Evolutionary conservation across 2,888 invertebrate genomes (phyloP).

Genomic region (Eudiplozoon nipponicum): DNA sequence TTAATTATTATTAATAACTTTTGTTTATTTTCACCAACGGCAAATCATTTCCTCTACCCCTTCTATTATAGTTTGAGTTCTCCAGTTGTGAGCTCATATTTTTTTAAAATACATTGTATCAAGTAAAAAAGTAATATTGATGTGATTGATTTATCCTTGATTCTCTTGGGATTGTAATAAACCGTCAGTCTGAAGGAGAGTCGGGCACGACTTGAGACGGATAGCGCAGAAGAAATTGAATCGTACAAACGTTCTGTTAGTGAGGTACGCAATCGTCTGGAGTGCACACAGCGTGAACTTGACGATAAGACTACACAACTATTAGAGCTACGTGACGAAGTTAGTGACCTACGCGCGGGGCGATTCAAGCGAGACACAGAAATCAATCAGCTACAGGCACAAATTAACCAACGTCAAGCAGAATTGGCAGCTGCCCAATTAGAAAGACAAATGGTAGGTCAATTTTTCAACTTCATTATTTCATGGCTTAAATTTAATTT

Average conservation of each 20-base stretch:
- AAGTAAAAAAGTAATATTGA: neutral
- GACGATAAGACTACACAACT: conserved; percentile 24
- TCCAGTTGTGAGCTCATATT: conserved; percentile 1
- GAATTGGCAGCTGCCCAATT: conserved; percentile 19
- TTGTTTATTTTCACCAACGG: too few species aligned
- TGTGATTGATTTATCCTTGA: conserved; percentile 17
- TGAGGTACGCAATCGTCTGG: conserved; percentile 33
- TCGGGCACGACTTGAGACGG: conserved; percentile 65
- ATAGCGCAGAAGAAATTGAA: conserved; percentile 73
- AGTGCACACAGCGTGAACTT: conserved; percentile 22
- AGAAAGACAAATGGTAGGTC: conserved; percentile 18
- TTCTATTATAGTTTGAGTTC: too few species aligned
- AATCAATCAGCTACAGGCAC: conserved; percentile 21
- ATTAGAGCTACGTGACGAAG: conserved; percentile 23
- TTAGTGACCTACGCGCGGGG: conserved; percentile 22
- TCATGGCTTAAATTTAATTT: too few species aligned
- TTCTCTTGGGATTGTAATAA: neutral
- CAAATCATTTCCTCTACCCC: too few species aligned
- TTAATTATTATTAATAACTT: too few species aligned
- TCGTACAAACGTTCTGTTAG: conserved; percentile 62
- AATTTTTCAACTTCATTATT: too few species aligned
- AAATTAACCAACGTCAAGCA: conserved; percentile 18
- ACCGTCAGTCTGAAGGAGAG: conserved; percentile 44
- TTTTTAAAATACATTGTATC: conserved; percentile 4
- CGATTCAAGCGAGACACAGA: conserved; percentile 22